Evolutionary conservation across 37 sponge, comb jelly and placozoan species (phyloP).

Genomic region (Agelas oroides): DNA sequence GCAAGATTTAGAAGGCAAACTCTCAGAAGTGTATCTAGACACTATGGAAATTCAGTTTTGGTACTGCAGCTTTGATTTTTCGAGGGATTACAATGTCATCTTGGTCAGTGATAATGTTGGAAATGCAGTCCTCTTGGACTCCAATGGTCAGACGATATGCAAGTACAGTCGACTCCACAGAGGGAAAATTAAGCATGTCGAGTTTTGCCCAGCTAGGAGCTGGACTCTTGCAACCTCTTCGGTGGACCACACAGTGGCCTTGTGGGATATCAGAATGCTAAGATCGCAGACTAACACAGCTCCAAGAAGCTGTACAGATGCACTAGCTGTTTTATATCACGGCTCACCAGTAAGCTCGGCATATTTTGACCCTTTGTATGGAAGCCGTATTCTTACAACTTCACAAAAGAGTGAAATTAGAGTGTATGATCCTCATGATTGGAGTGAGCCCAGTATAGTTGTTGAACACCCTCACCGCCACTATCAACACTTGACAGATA

Average conservation of each 20-base stretch:
- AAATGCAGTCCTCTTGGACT: constrained; percentile 31
- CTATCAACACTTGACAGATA: constrained; percentile 77
- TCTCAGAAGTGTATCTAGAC: constrained; percentile 51
- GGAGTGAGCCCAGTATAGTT: constrained; percentile 19
- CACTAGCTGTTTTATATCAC: constrained; percentile 34
- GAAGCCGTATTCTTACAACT: constrained; percentile 58
- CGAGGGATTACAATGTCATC: not conserved
- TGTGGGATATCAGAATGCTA: constrained; percentile 70
- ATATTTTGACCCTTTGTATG: constrained; percentile 62
- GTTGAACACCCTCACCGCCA: constrained; percentile 63
- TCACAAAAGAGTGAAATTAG: constrained; percentile 63
- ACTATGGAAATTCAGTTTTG: constrained; percentile 46
- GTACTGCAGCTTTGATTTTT: constrained; percentile 47
- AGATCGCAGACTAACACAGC: not conserved
- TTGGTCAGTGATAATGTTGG: constrained; percentile 64
- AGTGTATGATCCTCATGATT: constrained; percentile 58
- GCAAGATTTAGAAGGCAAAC: constrained; percentile 57
- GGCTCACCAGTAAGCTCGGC: constrained; percentile 37
- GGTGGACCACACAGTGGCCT: constrained; percentile 45
- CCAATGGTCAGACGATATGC: constrained; percentile 3
- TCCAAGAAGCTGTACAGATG: not conserved
- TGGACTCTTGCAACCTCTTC: constrained; percentile 65
- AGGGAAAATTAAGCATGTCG: constrained; percentile 64
- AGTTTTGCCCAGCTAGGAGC: constrained; percentile 52
- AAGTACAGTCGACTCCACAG: constrained; percentile 52